These are phyloP conservation scores for Petrolisthes cinctipes DNA, from an alignment of 2,888 invertebrate species.

Conservation along the genomic window DNA sequence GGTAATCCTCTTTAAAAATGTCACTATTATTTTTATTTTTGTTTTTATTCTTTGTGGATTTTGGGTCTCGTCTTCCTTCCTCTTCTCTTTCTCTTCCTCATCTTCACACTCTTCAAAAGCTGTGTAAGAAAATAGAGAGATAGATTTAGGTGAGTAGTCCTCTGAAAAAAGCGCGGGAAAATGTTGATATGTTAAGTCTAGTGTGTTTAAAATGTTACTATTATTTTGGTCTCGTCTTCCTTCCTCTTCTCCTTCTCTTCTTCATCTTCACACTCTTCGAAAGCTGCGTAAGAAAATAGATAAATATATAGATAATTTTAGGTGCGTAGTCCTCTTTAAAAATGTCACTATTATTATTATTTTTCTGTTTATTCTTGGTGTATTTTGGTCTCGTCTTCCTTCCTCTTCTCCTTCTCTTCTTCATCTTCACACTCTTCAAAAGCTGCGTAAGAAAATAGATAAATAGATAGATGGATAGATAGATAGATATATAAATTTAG, in stretches of 20 bases:
- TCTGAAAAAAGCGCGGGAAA: neutral
- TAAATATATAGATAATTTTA: slow-evolving; percentile 2
- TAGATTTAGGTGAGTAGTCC: neutral
- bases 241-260: too few relatives aligned
- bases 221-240: neutral
- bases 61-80: too few relatives aligned
- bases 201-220: neutral
- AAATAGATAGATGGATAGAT: neutral
- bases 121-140: neutral
- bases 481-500: neutral
- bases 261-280: too few relatives aligned
- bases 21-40: neutral
- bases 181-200: neutral
- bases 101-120: neutral
- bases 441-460: too few relatives aligned
- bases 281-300: too few relatives aligned
- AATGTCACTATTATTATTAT: too few relatives aligned
- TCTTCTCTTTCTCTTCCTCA: slow-evolving; percentile 4
- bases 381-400: neutral
- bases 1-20: neutral
- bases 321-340: neutral
- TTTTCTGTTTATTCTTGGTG: slow-evolving; percentile 26
- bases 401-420: neutral
- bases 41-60: neutral
- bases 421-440: neutral